Evolutionary conservation across 1,140 invertebrate species (phyloP), one percentile per base, ranked within the genome.

Genomic region (Hyles euphorbiae): DNA sequence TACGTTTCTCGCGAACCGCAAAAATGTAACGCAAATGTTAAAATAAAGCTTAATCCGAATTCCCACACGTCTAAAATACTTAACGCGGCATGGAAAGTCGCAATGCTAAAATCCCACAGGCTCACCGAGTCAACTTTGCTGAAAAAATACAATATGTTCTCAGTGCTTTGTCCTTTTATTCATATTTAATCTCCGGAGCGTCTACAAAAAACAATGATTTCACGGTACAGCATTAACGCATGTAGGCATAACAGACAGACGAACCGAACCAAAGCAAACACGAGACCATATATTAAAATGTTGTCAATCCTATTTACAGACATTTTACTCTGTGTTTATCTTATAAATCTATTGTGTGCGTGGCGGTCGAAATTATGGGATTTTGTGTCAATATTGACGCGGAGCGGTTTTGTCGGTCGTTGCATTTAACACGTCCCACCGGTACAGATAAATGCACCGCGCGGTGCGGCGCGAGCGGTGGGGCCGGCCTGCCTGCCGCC

Each of bases 331-430:
- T 75, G 65, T 88, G 82, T 88, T 88, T 88, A 85, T 85, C 80
- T 88, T 88, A 87, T 88, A 85, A 85, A 88, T 87, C 85, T 84
- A 87, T 87, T 88, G 85, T 87, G 77, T 86, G 76, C 82, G 67
- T 67, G 76, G 80, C 83, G 84, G 83, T 88, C 79, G 78, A 79
- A 87, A 83, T 84, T 83, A 84, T 88, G 80, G 84, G 82, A 78
- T 77, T 84, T 76, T 78, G 73, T 78, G 81, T 88, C 70, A 88
- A 88, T 88, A 87, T 88, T 88, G 74, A 83, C 74, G 63, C 60
- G 55, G 65, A 72, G 71, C 68, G 74, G 68, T 77, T 76, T 66
- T 79, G 81, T 83, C 67, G 68, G 70, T 58, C 72, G 70, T 78
- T 82, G 74, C 76, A 85, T 84, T 85, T 83, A 81, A 82, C 84